Percentiles rank a stretch among this genome's conserved stretches.
Conservation (phyloP, 2,888 invertebrate genomes). For the Melanostoma mellinum region DNA sequence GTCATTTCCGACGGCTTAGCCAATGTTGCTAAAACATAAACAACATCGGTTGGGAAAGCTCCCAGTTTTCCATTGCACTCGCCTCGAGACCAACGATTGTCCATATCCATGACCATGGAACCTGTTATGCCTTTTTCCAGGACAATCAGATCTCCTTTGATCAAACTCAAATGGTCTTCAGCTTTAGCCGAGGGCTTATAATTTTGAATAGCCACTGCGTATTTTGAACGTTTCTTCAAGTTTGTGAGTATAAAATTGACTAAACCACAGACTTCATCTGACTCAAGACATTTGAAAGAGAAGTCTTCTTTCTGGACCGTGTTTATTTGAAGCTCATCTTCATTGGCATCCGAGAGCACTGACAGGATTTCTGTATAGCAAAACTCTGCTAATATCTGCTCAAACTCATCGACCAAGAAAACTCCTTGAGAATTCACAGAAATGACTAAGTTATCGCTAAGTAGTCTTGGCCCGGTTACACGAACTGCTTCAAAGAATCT, state of each 20-base stretch:
- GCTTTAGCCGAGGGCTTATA: slow-evolving; percentile 81
- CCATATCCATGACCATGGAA: slow-evolving; percentile 85
- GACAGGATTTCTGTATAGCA: slow-evolving; percentile 93
- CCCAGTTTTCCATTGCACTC: slow-evolving; percentile 88
- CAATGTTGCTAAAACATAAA: slow-evolving; percentile 93
- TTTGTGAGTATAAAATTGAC: slow-evolving; percentile 93
- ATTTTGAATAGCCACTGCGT: slow-evolving; percentile 89
- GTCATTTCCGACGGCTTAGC: slow-evolving; percentile 88
- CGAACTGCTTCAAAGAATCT: slow-evolving; percentile 96
- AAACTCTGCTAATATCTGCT: slow-evolving; percentile 93
- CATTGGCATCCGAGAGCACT: slow-evolving; percentile 83
- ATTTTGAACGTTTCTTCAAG: slow-evolving; percentile 92
- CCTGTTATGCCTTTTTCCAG: slow-evolving; percentile 90
- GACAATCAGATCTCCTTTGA: slow-evolving; percentile 91
- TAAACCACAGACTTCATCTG: slow-evolving; percentile 91
- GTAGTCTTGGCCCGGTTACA: slow-evolving; percentile 86
- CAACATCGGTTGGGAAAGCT: slow-evolving; percentile 92
- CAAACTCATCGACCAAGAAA: slow-evolving; percentile 95
- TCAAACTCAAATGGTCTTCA: slow-evolving; percentile 84
- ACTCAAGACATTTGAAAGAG: slow-evolving; percentile 93
- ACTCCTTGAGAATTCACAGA: slow-evolving; percentile 97
- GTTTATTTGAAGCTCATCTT: slow-evolving; percentile 87
- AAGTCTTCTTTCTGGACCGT: slow-evolving; percentile 95
- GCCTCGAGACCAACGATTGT: slow-evolving; percentile 87
- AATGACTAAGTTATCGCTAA: slow-evolving; percentile 90